Evolutionary conservation across 2,113 vertebrate species (phyloP), one percentile per base, ranked within the genome.

Genomic region (Nothocercus nigrocapillus): DNA sequence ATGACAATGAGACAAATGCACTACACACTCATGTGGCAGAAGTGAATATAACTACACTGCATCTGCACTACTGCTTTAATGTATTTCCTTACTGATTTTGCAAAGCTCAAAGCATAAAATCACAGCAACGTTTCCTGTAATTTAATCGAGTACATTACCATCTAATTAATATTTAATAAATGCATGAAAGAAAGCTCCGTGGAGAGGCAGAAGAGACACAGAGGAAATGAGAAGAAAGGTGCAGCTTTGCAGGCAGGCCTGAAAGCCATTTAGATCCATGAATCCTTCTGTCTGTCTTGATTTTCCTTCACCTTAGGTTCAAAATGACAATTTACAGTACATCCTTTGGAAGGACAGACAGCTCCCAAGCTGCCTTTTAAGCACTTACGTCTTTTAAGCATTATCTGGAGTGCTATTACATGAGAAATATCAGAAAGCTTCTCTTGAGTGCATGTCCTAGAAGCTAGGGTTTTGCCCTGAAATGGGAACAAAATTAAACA

Each of bases 161-260:
- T 63, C 42, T 59, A 89, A 92, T 96, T 80, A 89, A 84, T 96
- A 92, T 83, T 96, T 94, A 94, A 95, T 85, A 74, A 75, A 93
- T 32, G 22, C 34, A 91, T 59, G 72, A 92, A 94, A 92, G 59
- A 42, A 85, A 86, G 30, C 73, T 85, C 20, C n/a, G 8, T 73
- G 51, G 27, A 95, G 63, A 91, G 24, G 32, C 32, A 92, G 47
- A 88, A 89, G 30, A 42, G 21, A 78, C n/a, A 85, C 4, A 47
- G 13, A 78, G 34, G 81, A 94, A 94, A 91, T 45, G 8, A 89
- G 59, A 56, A 49, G 58, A 75, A 89, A 0, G 9, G 34, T 62
- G 34, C 6, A 86, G 51, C 34, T 88, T 73, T 84, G 66, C 47
- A 53, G 82, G 53, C 42, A 87, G 11, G 64, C 61, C 2, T 51